Percentiles rank a stretch among this genome's conserved stretches.
These are phyloP conservation scores for Drosophila prosaltans DNA, from an alignment of 1,140 invertebrate genomes.

Conservation along the genomic window DNA sequence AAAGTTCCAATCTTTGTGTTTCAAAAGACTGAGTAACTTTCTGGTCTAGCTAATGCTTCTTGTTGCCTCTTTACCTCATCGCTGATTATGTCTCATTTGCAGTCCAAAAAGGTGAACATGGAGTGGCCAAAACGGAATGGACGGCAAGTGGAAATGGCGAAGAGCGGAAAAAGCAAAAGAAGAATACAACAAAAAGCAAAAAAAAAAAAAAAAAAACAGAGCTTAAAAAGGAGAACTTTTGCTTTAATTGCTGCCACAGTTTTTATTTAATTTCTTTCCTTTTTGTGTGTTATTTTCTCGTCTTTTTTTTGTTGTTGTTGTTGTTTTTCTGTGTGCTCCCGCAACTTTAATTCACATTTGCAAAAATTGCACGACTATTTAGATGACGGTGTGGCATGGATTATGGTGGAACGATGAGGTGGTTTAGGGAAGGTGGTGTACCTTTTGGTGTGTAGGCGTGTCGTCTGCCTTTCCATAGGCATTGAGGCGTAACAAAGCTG, in stretches of 20 bases:
- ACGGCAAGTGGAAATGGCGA: neutral
- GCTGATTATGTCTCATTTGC: slow-evolving; percentile 49
- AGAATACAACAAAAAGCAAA: neutral
- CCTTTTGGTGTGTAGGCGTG: slow-evolving; percentile 30
- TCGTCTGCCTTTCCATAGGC: slow-evolving; percentile 34
- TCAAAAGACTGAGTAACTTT: neutral
- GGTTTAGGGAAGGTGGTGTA: neutral
- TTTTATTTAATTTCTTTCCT: slow-evolving; percentile 25
- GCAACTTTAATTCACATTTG: slow-evolving; percentile 51
- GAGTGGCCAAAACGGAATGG: slow-evolving; percentile 5
- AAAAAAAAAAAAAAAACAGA: neutral
- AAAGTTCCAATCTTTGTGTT: neutral
- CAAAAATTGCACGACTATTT: slow-evolving; percentile 16
- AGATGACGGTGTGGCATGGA: slow-evolving; percentile 5
- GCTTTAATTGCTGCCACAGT: slow-evolving; percentile 67
- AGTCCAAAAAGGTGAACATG: slow-evolving; percentile 24
- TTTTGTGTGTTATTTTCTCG: slow-evolving; percentile 16
- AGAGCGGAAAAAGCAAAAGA: slow-evolving; percentile 13
- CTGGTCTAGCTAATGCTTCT: no score
- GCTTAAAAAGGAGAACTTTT: slow-evolving; percentile 21
- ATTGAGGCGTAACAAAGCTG: slow-evolving; percentile 74
- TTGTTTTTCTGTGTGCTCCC: slow-evolving; percentile 36
- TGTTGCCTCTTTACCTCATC: slow-evolving; percentile 2
- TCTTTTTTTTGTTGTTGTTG: slow-evolving; percentile 16
- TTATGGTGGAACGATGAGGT: neutral